These are phyloP conservation scores for Hermaeophaga mercurialis DNA, from an alignment of 2,888 invertebrate genomes.

Conservation along the genomic window DNA sequence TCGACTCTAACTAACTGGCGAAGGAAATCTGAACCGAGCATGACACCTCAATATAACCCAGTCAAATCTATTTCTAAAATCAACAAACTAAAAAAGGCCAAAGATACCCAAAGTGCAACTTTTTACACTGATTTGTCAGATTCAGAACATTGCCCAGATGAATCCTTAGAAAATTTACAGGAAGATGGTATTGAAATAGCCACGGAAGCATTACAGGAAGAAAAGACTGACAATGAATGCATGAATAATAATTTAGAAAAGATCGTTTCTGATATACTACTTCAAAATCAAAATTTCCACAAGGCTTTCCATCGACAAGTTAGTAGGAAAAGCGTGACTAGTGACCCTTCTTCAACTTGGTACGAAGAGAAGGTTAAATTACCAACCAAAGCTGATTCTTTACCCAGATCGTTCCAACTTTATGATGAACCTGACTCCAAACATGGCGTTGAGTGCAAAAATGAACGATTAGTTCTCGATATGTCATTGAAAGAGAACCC, in stretches of 20 bases:
- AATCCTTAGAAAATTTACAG: slow-evolving; percentile 66
- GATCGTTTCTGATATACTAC: slow-evolving; percentile 80
- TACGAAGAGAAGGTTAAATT: slow-evolving; percentile 67
- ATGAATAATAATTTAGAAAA: slow-evolving; percentile 68
- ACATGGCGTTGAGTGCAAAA: slow-evolving; percentile 57
- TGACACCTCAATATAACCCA: slow-evolving; percentile 62
- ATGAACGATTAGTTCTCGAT: slow-evolving; percentile 39
- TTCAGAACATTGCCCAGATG: slow-evolving; percentile 61
- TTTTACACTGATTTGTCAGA: slow-evolving; percentile 73
- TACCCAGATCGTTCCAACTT: slow-evolving; percentile 78
- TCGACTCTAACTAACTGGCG: slow-evolving; percentile 70
- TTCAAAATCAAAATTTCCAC: slow-evolving; percentile 84
- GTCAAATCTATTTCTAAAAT: slow-evolving; percentile 75
- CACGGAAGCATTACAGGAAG: slow-evolving; percentile 51
- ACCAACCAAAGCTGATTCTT: slow-evolving; percentile 75
- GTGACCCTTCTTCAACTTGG: slow-evolving; percentile 63
- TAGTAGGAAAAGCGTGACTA: slow-evolving; percentile 59
- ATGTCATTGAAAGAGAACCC: slow-evolving; percentile 46
- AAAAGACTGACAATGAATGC: slow-evolving; percentile 60
- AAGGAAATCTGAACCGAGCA: slow-evolving; percentile 74
- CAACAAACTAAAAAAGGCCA: slow-evolving; percentile 71
- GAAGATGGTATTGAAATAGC: slow-evolving; percentile 31
- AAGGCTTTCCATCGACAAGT: slow-evolving; percentile 58
- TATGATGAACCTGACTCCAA: slow-evolving; percentile 61
- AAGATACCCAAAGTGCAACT: slow-evolving; percentile 65